phyloP scores from a whole-genome alignment of 2,888 invertebrate genomes.

The Synergus japonicus region DNA sequence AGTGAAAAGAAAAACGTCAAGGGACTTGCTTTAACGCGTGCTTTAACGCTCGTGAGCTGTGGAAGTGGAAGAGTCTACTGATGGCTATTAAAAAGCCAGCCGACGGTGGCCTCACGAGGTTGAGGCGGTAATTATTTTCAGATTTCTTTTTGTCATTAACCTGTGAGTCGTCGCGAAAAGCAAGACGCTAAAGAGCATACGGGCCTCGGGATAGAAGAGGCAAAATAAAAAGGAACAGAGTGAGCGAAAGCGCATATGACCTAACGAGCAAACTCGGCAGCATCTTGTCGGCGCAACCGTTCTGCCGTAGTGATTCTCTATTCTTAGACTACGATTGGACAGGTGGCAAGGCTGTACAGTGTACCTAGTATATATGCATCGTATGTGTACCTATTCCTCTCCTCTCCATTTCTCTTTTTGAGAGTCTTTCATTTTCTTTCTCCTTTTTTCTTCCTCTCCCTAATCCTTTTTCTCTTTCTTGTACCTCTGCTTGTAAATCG shows the following conservation, averaged over 20 bases:
- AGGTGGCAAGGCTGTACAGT: slow-evolving; percentile 67
- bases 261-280: slow-evolving; percentile 57
- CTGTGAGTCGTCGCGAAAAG: slow-evolving; percentile 49
- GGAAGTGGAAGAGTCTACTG: not conserved
- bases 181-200: slow-evolving; percentile 50
- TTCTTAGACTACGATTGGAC: slow-evolving; percentile 73
- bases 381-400: slow-evolving; percentile 44
- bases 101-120: slow-evolving; percentile 54
- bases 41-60: not conserved
- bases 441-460: slow-evolving; percentile 31
- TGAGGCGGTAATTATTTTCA: slow-evolving; percentile 63
- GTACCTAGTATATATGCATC: slow-evolving; percentile 33
- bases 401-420: slow-evolving; percentile 43
- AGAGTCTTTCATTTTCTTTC: slow-evolving; percentile 10
- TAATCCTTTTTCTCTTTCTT: slow-evolving; percentile 25
- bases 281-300: slow-evolving; percentile 57
- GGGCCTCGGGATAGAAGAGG: slow-evolving; percentile 46
- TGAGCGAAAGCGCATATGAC: slow-evolving; percentile 53
- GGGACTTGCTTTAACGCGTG: not conserved
- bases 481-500: slow-evolving; percentile 20
- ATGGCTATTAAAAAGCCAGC: slow-evolving; percentile 39
- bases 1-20: not conserved
- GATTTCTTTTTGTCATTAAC: slow-evolving; percentile 65
- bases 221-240: slow-evolving; percentile 47
- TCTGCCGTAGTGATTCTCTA: slow-evolving; percentile 66